Base-by-base conservation (phyloP, 2,113 vertebrate species). In the Ctenodactylus gundi region DNA sequence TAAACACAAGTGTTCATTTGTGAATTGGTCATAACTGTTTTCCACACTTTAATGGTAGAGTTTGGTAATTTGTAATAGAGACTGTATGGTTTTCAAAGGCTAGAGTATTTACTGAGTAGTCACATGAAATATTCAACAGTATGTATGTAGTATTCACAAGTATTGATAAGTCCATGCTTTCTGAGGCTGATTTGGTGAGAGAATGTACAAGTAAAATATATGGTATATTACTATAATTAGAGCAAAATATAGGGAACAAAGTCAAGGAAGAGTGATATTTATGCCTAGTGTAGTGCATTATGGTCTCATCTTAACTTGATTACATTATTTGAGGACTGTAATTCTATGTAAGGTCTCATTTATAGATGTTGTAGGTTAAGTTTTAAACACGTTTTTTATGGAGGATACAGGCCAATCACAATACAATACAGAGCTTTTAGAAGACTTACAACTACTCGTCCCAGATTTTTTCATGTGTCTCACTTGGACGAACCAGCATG, bases 171-270 rank as follows among this genome's bases (percentile, higher is more conserved):
- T 62, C 49, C 11, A 72, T 31, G 91, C 5, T 85, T 85, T 77
- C 3, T 20, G 27, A 27, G 49, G 25, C 15, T 95, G 49, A 21
- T 87, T 94, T 93, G 70, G 36, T 90, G 23, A 90, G 21, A 8
- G 87, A 84, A 78, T 39, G 44, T 87, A 75, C 8, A 83, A 53
- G 51, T 80, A 82, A 86, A 92, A 68, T 60, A 75, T 51, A 8
- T 10, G 34, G 21, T 34, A 58, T 44, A 68, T 27, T 36, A n/a
- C n/a, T n/a, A n/a, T 62, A 85, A 85, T 64, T 62, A n/a, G 4
- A 57, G 17, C 53, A 46, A n/a, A 92, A 46, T 20, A 88, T n/a
- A n/a, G 21, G 17, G 64, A 58, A 94, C 80, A 7, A 80, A 90
- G 51, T 21, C 31, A 58, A 11, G 6, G 39, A 80, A 64, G 4